Base-by-base conservation (phyloP, 2,797 vertebrate genomes). In the Molothrus aeneus region DNA sequence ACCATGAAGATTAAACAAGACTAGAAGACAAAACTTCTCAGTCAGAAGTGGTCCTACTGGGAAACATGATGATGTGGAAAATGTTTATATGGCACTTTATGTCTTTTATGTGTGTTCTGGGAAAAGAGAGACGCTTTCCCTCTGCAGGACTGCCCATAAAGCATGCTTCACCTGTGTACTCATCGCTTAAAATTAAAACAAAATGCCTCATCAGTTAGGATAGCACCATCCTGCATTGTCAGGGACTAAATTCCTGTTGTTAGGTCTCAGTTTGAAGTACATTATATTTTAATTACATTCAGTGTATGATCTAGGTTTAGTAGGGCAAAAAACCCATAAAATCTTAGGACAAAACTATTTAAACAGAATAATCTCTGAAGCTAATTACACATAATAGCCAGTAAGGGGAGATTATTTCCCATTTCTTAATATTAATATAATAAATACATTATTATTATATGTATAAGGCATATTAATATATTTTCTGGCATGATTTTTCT, bases 281-380 rank as follows among this genome's bases (percentile, higher is more conserved):
- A 90, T 92, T 96, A 84, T 90, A 70, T 93, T 93, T 91, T 97
- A 96, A 97, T 95, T 95, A 47, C 63, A 77, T 94, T 88, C 80
- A 71, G 26, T 29, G 24, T 80, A 81, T 59, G 68, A 94, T 89
- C 48, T 68, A 90, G 75, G 51, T 87, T 97, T 92, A 86, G 83
- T 71, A 86, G 93, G 88, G 77, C 86, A 87, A 95, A 90, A 90
- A 68, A 42, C 72, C 57, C 90, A 96, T 94, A 81, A 97, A 96
- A 94, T 94, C 81, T 64, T 96, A 88, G 89, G 95, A 90, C 81
- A 96, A 90, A 94, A 78, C 86, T 91, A 79, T 95, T 97, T 94
- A 68, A 93, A 94, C 51, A 94, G 81, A 95, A 72, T 68, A 72
- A 80, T 93, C 68, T 87, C 73, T 14, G 21, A 94, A 93, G 48